Percentiles rank a stretch among this genome's conserved stretches.
These are phyloP conservation scores for Leptopterna dolabrata DNA, from an alignment of 2,888 invertebrate genomes.

Conservation along the genomic window DNA sequence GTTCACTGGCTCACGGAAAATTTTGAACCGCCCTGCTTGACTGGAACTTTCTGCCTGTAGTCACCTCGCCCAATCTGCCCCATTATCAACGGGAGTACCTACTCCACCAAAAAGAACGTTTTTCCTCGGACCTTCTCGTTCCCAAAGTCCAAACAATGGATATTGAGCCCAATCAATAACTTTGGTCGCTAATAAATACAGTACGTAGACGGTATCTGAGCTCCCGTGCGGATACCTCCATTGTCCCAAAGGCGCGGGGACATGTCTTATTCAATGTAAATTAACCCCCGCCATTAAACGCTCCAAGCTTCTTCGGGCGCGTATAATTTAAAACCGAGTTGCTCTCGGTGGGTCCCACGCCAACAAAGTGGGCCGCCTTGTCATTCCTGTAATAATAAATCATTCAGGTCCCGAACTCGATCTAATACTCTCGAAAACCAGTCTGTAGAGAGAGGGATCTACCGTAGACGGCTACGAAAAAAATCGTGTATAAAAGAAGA, in stretches of 20 bases:
- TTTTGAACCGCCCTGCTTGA: no score
- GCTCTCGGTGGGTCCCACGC: constrained; percentile 24
- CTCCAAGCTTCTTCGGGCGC: constrained; percentile 51
- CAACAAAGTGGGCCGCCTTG: constrained; percentile 31
- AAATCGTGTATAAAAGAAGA: background rate
- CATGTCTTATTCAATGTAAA: constrained; percentile 56
- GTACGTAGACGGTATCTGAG: constrained; percentile 42
- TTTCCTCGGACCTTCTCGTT: background rate
- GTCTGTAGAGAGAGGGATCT: background rate
- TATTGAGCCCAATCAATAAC: background rate
- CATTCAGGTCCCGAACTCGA: background rate
- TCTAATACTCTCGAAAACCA: background rate
- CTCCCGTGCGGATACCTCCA: constrained; percentile 42
- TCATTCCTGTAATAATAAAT: constrained; percentile 47
- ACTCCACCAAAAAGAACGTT: background rate
- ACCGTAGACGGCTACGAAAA: background rate
- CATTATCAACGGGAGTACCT: no score
- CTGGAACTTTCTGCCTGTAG: no score
- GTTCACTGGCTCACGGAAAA: no score
- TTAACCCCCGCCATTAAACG: constrained; percentile 51
- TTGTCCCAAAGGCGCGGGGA: constrained; percentile 50
- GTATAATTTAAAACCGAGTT: constrained; percentile 53
- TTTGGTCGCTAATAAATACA: constrained; percentile 40
- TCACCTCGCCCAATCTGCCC: no score
- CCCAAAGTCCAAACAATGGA: background rate